Base-by-base conservation (phyloP, 2,113 vertebrate genomes). In the Myocastor coypus region DNA sequence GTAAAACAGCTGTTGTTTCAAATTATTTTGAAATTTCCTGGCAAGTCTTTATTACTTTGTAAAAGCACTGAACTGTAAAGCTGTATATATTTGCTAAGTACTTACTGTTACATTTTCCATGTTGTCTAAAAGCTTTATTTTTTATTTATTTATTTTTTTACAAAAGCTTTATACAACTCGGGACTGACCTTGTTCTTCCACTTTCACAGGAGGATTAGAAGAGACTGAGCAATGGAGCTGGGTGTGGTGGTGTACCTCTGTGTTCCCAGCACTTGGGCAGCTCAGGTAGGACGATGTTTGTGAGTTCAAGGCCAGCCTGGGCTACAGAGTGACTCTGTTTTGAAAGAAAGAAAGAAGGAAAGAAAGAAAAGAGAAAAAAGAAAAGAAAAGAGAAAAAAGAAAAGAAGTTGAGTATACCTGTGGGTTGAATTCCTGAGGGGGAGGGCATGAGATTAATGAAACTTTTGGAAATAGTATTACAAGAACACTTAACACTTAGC, bases 11-110 rank as follows among this genome's bases (percentile, higher is more conserved):
- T 80, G 34, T 90, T 80, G 34, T 90, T 92, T 73, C 40, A 81
- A 95, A 63, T 88, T 88, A 73, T 81, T 90, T 61, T 85, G 87
- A 91, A 64, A 86, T 91, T 94, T 88, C 20, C 34, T 61, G 9
- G 1, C 46, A 52, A 78, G 80, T 66, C 20, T 1, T 89, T 28
- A 50, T 82, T 86, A 82, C 14, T 90, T 68, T 55, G 28, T 84
- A 14, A 91, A 93, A 93, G 71, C 32, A 20, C 24, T 66, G 52
- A 69, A 59, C 32, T 55, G 4, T 68, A 55, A 83, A 75, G 9
- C 37, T 83, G 57, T 75, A 22, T 57, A 55, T 5, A 81, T 8
- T 61, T 87, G 20, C 57, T 89, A 64, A 22, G 12, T 28, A 42
- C 40, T 75, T 11, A 32, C 73, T 89, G 0, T 28, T 61, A 68